These are phyloP conservation scores for Microdon myrmicae DNA, from an alignment of 2,888 invertebrate genomes.

Conservation along the genomic window DNA sequence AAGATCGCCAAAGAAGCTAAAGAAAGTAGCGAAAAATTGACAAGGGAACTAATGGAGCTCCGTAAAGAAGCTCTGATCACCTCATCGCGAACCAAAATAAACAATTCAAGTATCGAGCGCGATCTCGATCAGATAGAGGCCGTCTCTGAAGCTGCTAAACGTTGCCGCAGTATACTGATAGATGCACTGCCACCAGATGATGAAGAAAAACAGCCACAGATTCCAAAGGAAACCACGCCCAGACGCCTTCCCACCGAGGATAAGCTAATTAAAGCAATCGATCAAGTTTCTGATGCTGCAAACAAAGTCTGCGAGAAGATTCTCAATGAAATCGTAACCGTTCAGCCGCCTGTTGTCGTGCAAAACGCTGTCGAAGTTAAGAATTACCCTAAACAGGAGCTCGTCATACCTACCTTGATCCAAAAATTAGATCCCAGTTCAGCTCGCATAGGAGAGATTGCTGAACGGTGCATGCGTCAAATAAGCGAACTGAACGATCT, in stretches of 20 bases:
- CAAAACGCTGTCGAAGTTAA: constrained; percentile 60
- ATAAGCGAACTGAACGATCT: constrained; percentile 62
- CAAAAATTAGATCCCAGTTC: constrained; percentile 69
- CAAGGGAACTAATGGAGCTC: constrained; percentile 74
- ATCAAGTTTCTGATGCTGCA: constrained; percentile 64
- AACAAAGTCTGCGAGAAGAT: constrained; percentile 65
- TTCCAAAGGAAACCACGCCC: constrained; percentile 30
- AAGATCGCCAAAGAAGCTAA: constrained; percentile 80
- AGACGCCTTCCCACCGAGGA: constrained; percentile 62
- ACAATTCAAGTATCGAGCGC: constrained; percentile 58
- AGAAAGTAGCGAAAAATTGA: constrained; percentile 77
- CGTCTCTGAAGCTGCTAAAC: constrained; percentile 67
- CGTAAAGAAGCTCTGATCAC: constrained; percentile 63
- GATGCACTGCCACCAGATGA: constrained; percentile 61
- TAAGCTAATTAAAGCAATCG: constrained; percentile 63
- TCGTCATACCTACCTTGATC: constrained; percentile 63
- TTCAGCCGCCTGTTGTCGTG: constrained; percentile 61
- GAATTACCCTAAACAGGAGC: constrained; percentile 44
- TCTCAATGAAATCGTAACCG: constrained; percentile 62
- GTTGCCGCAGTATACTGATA: constrained; percentile 68
- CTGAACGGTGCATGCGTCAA: constrained; percentile 67
- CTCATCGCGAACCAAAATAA: constrained; percentile 57
- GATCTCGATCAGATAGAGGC: constrained; percentile 67
- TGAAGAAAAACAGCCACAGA: constrained; percentile 1
- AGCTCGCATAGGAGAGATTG: constrained; percentile 69